These are phyloP conservation scores for Adelognathus sp. DNA, from an alignment of 2,888 invertebrate species.

Conservation along the genomic window DNA sequence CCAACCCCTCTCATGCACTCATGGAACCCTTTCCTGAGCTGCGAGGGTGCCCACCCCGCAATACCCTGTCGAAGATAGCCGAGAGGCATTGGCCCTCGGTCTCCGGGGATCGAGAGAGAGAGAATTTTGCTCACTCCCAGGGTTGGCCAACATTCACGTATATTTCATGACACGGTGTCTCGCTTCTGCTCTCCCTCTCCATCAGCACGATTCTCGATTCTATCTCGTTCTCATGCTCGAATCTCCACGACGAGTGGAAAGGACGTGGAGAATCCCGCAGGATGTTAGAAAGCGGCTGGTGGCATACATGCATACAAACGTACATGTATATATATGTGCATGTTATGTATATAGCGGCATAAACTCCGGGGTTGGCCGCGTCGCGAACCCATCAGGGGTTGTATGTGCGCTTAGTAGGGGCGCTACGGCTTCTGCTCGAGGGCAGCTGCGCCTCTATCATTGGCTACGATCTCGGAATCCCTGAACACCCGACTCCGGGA, in stretches of 20 bases:
- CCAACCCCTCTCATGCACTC: background rate
- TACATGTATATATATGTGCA: background rate
- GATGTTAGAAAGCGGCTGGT: slow-evolving; percentile 37
- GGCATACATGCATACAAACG: background rate
- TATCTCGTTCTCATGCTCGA: slow-evolving; percentile 27
- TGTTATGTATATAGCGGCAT: background rate
- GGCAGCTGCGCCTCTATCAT: slow-evolving; percentile 79
- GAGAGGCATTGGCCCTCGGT: slow-evolving; percentile 28
- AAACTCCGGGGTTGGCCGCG: slow-evolving; percentile 4
- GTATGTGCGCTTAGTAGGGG: slow-evolving; percentile 35
- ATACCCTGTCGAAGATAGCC: slow-evolving; percentile 39
- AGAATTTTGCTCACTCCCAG: background rate
- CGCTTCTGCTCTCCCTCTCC: slow-evolving; percentile 19
- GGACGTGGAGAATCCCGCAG: slow-evolving; percentile 37
- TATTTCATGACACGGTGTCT: slow-evolving; percentile 33
- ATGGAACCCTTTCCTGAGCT: slow-evolving; percentile 14
- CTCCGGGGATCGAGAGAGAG: slow-evolving; percentile 15
- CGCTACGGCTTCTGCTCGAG: slow-evolving; percentile 56
- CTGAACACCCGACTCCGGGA: slow-evolving; percentile 71
- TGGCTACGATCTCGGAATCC: slow-evolving; percentile 79
- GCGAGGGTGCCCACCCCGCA: background rate
- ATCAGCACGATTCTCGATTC: slow-evolving; percentile 20
- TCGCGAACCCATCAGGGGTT: slow-evolving; percentile 30
- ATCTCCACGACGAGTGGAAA: slow-evolving; percentile 26
- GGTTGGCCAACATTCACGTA: slow-evolving; percentile 8